Evolutionary conservation across 2,797 vertebrate species (phyloP), one percentile per base, ranked within the genome.

Genomic region (Myotis pilosus): DNA sequence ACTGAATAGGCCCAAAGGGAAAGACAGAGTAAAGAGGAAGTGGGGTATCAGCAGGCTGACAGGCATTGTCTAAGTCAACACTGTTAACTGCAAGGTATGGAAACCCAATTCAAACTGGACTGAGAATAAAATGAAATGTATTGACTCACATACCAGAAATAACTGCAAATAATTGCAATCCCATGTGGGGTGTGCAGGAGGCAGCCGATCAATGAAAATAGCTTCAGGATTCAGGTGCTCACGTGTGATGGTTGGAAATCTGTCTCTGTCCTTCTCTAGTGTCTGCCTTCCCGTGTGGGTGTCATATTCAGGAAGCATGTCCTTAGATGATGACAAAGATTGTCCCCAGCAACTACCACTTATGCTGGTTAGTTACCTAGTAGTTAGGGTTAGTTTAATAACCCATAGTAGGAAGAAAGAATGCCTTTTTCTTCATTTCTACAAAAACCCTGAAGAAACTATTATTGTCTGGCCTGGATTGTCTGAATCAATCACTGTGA

Each of bases 111-210:
- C 69, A 38, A 71, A 76, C 3, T 47, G 33, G 16, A 28, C 74
- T n/a, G 79, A 90, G 68, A 74, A 87, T 69, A 79, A 92, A 89
- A 60, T 81, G 55, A 92, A 85, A 64, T 38, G 5, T 62, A 60
- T 36, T 33, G n/a, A 79, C 30, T 80, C 38, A 60, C 22, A 23
- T 49, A 87, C 69, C 10, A 83, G 74, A 93, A 94, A 90, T 89
- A 80, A 89, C 66, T 80, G 55, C 60, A 76, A 96, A 47, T 86
- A 79, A 88, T 68, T 82, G 66, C 62, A 75, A 96, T 41, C 44
- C 44, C 44, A 44, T 11, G 44, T 44, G 44, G 44, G 10, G 44
- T 44, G 44, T 44, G 44, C 10, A 11, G 44, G 44, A 44, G 44
- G 10, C 44, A 44, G 44, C 44, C 44, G 10, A 44, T 44, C 44